Base-by-base conservation (phyloP, 2,797 vertebrate genomes). In the Poeciliopsis paucimaculata region DNA sequence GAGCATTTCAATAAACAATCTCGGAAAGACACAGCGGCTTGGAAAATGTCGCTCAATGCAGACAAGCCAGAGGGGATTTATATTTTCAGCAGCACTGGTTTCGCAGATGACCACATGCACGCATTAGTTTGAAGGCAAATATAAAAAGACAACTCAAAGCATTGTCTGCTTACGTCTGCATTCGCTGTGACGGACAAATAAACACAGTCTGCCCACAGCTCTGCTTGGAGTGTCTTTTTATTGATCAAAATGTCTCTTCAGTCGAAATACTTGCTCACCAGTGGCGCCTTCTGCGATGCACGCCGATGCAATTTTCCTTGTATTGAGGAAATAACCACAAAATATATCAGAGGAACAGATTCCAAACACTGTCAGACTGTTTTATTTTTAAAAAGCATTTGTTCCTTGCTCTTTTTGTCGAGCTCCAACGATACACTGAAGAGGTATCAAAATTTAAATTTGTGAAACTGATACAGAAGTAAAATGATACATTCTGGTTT, bases 231-330 rank as follows among this genome's bases (percentile, higher is more conserved):
- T 77, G 72, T 23, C 16, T 78, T 77, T 81, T 60, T 62, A 76
- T 86, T 82, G 80, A 79, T 87, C 68, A 57, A 51, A 15, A 76
- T 72, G 53, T 85, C 77, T 84, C 85, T 83, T 77, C 55, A 68
- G 28, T 41, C 73, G 75, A 80, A 93, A 82, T 76, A 84, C 82
- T 80, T 77, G 78, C 81, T 88, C 88, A 89, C 90, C 92, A 90
- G 83, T 89, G 87, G 87, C 86, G 84, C 86, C 91, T 92, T 91
- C 93, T 93, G 90, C 94, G 91, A 92, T 89, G 85, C 82, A 66
- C 71, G 83, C 78, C 51, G 12, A 90, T 92, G 83, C 82, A 86
- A 92, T 87, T 90, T 88, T 79, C 82, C 86, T 78, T 75, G 77
- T 81, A 75, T 57, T 55, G 51, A 73, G 85, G 64, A 81, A 81